Evolutionary conservation across 2,888 invertebrate species (phyloP), one percentile per base, ranked within the genome.

Genomic region (Epistrophe grossulariae): DNA sequence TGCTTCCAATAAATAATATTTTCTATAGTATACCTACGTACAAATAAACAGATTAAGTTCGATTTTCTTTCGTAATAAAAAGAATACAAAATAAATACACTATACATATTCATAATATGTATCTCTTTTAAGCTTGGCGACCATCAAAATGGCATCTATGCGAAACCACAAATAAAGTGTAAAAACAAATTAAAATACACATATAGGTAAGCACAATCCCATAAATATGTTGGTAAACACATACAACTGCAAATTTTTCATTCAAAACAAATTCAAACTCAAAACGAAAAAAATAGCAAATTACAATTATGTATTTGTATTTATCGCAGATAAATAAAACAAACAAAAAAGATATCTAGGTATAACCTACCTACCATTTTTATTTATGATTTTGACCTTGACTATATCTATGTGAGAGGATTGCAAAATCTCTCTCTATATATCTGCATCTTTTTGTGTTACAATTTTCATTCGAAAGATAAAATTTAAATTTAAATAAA

Each of bases 131-230:
- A 19, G 9, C 28, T n/a, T 52, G 50, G 4, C 8, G 62, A 19
- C 78, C 78, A 43, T 79, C 43, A 31, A 40, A 68, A 11, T 59
- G 57, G 2, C 17, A 52, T 38, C 13, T 31, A 43, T 38, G 7
- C 15, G 24, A 64, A 71, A 62, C 71, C 62, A 24, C 78, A 79
- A 62, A 78, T 43, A 31, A 62, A 62, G 78, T 71, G 78, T 52
- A 15, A 70, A 78, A 70, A 40, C 59, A 68, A 68, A 59, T 68
- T 78, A 77, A 19, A 45, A 48, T 15, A 31, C 35, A 71, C 6
- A 70, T 24, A 24, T 24, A 3, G 24, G 24, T 35, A 62, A 52
- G 15, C 60, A 31, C 38, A 48, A 57, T 1, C 8, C 17, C 13
- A 31, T 31, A 31, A 31, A 31, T 7, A 31, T 31, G 6, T 5